These are phyloP conservation scores for Cherax quadricarinatus DNA, from an alignment of 1,140 invertebrate genomes.

Conservation along the genomic window DNA sequence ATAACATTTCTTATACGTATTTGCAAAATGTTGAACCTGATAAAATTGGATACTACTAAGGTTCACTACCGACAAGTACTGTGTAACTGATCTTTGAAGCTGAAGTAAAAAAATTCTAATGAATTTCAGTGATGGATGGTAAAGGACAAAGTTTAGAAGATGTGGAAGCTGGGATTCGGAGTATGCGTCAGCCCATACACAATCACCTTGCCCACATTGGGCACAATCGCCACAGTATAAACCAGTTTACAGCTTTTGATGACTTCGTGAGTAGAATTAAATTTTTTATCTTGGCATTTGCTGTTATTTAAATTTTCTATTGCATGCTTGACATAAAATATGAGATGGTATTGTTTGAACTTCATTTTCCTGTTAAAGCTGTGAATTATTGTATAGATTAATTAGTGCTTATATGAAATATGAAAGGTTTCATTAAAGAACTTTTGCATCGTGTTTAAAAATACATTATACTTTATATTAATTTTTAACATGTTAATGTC, in stretches of 20 bases:
- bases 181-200: constrained; percentile 34
- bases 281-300: neutral
- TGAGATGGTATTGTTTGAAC: too few relatives aligned
- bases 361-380: too few relatives aligned
- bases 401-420: neutral
- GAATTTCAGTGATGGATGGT: constrained; percentile 56
- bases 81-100: too few relatives aligned
- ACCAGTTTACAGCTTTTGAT: constrained; percentile 58
- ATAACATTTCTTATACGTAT: too few relatives aligned
- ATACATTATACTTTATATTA: too few relatives aligned
- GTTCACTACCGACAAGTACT: too few relatives aligned
- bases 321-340: constrained; percentile 7
- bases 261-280: constrained; percentile 54
- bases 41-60: too few relatives aligned
- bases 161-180: constrained; percentile 59
- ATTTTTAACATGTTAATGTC: too few relatives aligned
- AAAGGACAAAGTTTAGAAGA: constrained; percentile 64
- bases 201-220: constrained; percentile 26
- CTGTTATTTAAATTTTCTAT: neutral
- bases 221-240: constrained; percentile 38
- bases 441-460: too few relatives aligned
- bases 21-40: too few relatives aligned
- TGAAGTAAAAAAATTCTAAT: neutral
- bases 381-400: too few relatives aligned
- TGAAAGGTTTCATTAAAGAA: too few relatives aligned